Evolutionary conservation across 2,888 invertebrate genomes (phyloP), one percentile per base, ranked within the genome.

Genomic region (Mesopsocus fuscifrons): DNA sequence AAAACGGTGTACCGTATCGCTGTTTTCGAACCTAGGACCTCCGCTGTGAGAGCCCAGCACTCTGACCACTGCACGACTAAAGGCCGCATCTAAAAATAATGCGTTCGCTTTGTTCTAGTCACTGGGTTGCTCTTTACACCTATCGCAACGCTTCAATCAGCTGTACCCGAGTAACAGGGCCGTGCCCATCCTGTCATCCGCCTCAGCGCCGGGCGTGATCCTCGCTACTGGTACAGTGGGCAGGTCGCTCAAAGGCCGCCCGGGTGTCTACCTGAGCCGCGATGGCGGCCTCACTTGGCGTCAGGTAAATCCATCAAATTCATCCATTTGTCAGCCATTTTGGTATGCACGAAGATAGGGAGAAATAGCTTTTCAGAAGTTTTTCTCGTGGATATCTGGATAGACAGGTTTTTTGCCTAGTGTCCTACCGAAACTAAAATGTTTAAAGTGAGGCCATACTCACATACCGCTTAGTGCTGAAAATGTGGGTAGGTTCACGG

Each of bases 141-240:
- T 92, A 51, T 80, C 83, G 48, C 91, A 91, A 61, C 77, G 79
- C 56, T 84, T 88, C 59, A 79, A 75, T 56, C 77, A 81, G 52
- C 63, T 87, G 40, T 83, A 83, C 61, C 87, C 87, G 4, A 74
- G 77, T 18, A 77, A 79, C 41, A 71, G 83, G 54, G 72, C 82
- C 0, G 74, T 77, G 1, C 80, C 82, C 20, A 84, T 92, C 47
- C 71, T 88, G 66, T 81, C 83, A 20, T 83, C 81, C 5, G 77
- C 79, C 55, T 82, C 88, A 0, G 88, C 89, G 0, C 84, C 88
- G 1, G 91, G 91, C 1, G 69, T 89, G 17, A 79, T 92, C 49
- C 71, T 89, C 64, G 88, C 85, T 1, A 81, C 87, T 0, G 88
- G 88, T 15, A 77, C 81, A 1, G 68, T 84, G 50, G 83, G 82